Percentiles rank a stretch among this genome's conserved stretches.
Evolutionary conservation across 2,797 vertebrate genomes (phyloP).

Genomic region (Pseudochaenichthys georgianus): DNA sequence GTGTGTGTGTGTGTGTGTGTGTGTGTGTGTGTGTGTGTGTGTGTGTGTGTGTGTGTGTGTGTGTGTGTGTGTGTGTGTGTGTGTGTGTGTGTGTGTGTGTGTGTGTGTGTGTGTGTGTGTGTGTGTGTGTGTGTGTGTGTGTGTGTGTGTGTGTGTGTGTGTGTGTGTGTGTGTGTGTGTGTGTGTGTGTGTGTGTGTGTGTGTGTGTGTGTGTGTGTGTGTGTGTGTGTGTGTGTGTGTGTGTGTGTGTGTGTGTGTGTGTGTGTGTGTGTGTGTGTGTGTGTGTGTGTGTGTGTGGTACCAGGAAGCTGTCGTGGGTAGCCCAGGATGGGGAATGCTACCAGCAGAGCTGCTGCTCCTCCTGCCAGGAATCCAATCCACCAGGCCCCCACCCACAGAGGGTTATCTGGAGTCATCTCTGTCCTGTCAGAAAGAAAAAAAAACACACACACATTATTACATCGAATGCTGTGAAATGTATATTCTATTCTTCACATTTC

Average conservation of each 20-base stretch:
- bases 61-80: background rate
- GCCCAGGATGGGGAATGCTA: constrained; percentile 92
- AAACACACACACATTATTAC: too few species aligned
- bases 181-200: too few species aligned
- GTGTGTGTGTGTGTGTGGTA: too few species aligned
- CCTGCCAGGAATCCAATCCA: constrained; percentile 94
- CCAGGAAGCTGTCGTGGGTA: constrained; percentile 94
- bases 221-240: too few species aligned
- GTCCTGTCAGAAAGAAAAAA: constrained; percentile 79
- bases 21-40: too few species aligned
- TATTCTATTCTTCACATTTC: background rate
- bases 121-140: too few species aligned
- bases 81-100: too few species aligned
- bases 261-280: background rate
- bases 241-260: too few species aligned
- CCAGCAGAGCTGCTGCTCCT: constrained; percentile 88
- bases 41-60: background rate
- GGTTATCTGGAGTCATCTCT: constrained; percentile 89
- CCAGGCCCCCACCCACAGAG: constrained; percentile 96
- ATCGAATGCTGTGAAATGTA: background rate
- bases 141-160: background rate
- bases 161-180: too few species aligned
- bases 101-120: too few species aligned
- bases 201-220: background rate
- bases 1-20: too few species aligned